phyloP scores from a whole-genome alignment of 2,113 vertebrate genomes.

The Cottus gobio region DNA sequence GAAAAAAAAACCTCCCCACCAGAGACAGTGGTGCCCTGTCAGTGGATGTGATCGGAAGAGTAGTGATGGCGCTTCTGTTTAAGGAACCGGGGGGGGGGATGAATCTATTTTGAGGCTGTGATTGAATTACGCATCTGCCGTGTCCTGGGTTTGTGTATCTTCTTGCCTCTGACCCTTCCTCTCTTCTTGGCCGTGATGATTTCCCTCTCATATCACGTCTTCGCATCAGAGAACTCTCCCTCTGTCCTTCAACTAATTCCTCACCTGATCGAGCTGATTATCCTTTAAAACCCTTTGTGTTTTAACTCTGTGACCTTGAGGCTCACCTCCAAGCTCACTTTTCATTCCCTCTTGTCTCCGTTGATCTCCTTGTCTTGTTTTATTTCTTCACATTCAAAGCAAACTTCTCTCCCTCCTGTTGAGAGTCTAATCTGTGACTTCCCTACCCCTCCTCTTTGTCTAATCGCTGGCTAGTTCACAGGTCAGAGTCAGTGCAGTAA shows the following conservation, averaged over 20 bases:
- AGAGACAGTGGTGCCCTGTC: slow-evolving; percentile 37
- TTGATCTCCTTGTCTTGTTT: not conserved
- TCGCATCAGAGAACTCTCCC: slow-evolving; percentile 30
- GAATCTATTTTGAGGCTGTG: slow-evolving; percentile 69
- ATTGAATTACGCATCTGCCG: slow-evolving; percentile 64
- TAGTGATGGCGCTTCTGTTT: slow-evolving; percentile 51
- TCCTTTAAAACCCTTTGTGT: not conserved
- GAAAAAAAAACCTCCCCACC: not conserved
- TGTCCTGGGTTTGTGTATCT: slow-evolving; percentile 47
- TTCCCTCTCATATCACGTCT: slow-evolving; percentile 16
- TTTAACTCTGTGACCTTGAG: slow-evolving; percentile 62
- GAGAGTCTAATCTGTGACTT: slow-evolving; percentile 36
- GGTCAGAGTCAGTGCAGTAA: slow-evolving; percentile 46
- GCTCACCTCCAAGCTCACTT: slow-evolving; percentile 49
- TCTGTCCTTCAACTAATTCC: slow-evolving; percentile 35
- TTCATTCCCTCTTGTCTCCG: not conserved
- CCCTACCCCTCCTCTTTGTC: not conserved
- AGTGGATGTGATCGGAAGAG: slow-evolving; percentile 44
- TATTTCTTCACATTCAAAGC: not conserved
- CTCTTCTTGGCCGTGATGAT: slow-evolving; percentile 28
- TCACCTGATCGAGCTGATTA: not conserved
- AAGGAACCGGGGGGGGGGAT: slow-evolving; percentile 17
- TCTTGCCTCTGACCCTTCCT: slow-evolving; percentile 51
- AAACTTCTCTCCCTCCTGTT: not conserved
- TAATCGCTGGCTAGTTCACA: slow-evolving; percentile 50